Conservation (phyloP, 2,797 vertebrate genomes). For the Schizopygopsis malacanthus region DNA sequence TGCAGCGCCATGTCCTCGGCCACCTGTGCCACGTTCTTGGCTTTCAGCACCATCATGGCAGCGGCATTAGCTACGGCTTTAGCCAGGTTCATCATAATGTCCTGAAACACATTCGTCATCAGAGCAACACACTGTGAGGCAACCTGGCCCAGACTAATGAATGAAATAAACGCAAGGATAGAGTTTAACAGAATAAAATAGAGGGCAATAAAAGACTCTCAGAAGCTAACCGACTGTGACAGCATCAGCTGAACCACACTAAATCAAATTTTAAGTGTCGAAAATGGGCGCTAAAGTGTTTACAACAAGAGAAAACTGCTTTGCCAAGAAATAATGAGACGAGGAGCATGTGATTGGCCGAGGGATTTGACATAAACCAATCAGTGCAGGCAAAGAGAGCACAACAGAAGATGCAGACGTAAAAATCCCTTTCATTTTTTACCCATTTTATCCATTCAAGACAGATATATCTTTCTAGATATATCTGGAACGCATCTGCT, state of each 20-base stretch:
- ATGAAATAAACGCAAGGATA: constrained; percentile 32
- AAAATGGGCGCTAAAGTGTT: constrained; percentile 41
- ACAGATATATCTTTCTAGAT: neutral
- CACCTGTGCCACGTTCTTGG: constrained; percentile 98
- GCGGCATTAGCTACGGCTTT: constrained; percentile 99
- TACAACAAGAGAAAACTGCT: neutral
- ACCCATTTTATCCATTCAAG: neutral
- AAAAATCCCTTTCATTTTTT: neutral
- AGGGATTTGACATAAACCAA: constrained; percentile 9
- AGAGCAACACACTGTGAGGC: constrained; percentile 67
- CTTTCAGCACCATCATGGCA: constrained; percentile 97
- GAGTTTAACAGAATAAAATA: constrained; percentile 25
- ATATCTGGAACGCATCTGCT: neutral
- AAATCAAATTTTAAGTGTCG: constrained; percentile 38
- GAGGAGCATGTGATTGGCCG: constrained; percentile 9
- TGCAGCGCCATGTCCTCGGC: constrained; percentile 93
- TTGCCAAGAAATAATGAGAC: constrained; percentile 19
- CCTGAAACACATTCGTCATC: constrained; percentile 80
- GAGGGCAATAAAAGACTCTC: constrained; percentile 22
- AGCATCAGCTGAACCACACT: constrained; percentile 15
- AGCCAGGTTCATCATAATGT: constrained; percentile 97
- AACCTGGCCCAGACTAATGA: constrained; percentile 66
- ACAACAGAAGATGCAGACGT: neutral
- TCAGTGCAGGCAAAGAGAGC: neutral
- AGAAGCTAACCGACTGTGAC: constrained; percentile 36